Base-by-base conservation (phyloP, 1,140 invertebrate genomes). In the Calycopis cecrops region DNA sequence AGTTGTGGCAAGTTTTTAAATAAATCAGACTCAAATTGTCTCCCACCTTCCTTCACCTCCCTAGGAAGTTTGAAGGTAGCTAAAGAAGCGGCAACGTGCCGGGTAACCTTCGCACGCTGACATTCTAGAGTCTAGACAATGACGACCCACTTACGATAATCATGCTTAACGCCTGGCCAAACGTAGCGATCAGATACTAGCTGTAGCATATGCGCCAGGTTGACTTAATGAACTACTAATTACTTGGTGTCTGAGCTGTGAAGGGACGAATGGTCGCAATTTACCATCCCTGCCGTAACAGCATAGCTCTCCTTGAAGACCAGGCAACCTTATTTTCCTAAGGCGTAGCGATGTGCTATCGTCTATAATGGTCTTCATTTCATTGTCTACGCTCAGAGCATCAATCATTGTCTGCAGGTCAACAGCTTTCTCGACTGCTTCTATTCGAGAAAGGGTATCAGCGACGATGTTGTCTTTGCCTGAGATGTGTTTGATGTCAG, bases 111-210 rank as follows among this genome's bases (percentile, higher is more conserved):
- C 11, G 56, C 38, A 9, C 48, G 35, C 37, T 57, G 55, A 38
- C 55, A 51, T 28, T n/a, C n/a, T n/a, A n/a, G n/a, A n/a, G n/a
- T 34, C 35, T 9, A 51, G 9, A 18, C 55, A 57, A 16, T 11
- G n/a, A 9, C 37, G 35, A 51, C 57, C 57, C 57, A 59, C 28
- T 49, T 37, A 4, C 57, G 35, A 37, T 37, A 54, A 35, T 59
- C n/a, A n/a, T n/a, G n/a, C n/a, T n/a, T n/a, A n/a, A n/a, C n/a
- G n/a, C n/a, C n/a, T n/a, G n/a, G n/a, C n/a, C n/a, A n/a, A n/a
- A n/a, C n/a, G n/a, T n/a, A n/a, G n/a, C n/a, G n/a, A n/a, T n/a
- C n/a, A n/a, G 52, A 4, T 37, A 18, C 12, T 21, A 16, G 21
- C 38, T 38, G 52, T 50, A 35, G 57, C 52, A 12, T 54, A 50